Evolutionary conservation across 2,797 vertebrate genomes (phyloP).

Genomic region (Phoebastria nigripes): DNA sequence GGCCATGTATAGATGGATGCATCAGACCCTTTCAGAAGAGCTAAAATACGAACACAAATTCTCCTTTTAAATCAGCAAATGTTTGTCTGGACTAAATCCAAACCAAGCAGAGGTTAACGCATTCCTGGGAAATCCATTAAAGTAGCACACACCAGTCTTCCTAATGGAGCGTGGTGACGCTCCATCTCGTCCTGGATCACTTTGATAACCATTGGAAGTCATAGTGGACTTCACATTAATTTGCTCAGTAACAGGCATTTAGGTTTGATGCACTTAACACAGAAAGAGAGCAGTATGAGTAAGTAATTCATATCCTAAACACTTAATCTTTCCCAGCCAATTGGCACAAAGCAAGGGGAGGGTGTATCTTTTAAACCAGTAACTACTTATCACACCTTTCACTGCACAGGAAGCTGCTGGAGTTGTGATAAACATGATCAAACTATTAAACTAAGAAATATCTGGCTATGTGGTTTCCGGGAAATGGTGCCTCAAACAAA

Average conservation of each 20-base stretch:
- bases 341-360: neutral
- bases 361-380: slow-evolving; percentile 1
- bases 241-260: slow-evolving; percentile 22
- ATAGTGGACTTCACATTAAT: neutral
- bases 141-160: neutral
- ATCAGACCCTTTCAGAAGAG: neutral
- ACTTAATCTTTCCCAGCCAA: neutral
- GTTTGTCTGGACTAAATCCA: slow-evolving; percentile 50
- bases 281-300: neutral
- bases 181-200: neutral
- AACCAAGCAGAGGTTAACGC: slow-evolving; percentile 46
- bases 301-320: neutral
- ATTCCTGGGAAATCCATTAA: slow-evolving; percentile 41
- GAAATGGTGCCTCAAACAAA: slow-evolving; percentile 49
- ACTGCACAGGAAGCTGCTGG: slow-evolving; percentile 60
- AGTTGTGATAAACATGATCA: slow-evolving; percentile 38
- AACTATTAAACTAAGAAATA: slow-evolving; percentile 37
- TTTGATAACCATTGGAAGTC: slow-evolving; percentile 6
- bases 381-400: slow-evolving; percentile 47
- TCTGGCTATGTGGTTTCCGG: slow-evolving; percentile 48
- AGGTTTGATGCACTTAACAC: neutral
- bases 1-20: neutral
- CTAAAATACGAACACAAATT: neutral
- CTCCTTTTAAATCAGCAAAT: slow-evolving; percentile 51
- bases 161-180: slow-evolving; percentile 4